A percentile compares a stretch with the other conserved stretches of the same genome.
These are phyloP conservation scores for Brachyptera putata DNA, from an alignment of 2,888 invertebrate species.

Conservation along the genomic window DNA sequence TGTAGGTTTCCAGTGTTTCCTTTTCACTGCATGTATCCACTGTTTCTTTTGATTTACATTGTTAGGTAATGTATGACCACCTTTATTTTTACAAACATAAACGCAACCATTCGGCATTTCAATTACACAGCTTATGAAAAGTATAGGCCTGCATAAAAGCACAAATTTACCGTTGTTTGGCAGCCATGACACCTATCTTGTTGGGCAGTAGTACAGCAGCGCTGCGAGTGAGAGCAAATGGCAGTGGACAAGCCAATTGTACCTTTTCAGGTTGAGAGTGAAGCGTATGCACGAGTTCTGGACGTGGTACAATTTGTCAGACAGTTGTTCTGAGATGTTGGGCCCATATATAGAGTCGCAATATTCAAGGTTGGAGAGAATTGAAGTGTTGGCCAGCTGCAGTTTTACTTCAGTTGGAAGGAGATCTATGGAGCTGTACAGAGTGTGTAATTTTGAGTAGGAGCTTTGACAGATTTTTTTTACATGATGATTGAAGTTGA, in stretches of 20 bases:
- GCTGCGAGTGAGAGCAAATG: background rate
- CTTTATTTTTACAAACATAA: background rate
- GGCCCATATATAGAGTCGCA: no score
- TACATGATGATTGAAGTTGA: no score
- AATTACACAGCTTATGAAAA: background rate
- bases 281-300: no score
- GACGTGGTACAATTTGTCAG: no score
- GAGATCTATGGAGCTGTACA: no score
- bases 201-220: background rate
- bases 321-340: no score
- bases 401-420: no score
- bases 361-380: no score
- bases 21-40: background rate
- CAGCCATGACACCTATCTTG: background rate
- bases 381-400: no score
- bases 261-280: no score
- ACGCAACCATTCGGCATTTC: constrained; percentile 1
- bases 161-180: background rate
- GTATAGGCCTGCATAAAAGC: background rate
- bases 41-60: background rate
- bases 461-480: no score
- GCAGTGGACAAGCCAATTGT: background rate
- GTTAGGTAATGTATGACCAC: background rate
- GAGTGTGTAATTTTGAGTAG: no score
- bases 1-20: constrained; percentile 1